These are phyloP conservation scores for Oasisia sp. DNA, from an alignment of 2,888 invertebrate species.

Conservation along the genomic window DNA sequence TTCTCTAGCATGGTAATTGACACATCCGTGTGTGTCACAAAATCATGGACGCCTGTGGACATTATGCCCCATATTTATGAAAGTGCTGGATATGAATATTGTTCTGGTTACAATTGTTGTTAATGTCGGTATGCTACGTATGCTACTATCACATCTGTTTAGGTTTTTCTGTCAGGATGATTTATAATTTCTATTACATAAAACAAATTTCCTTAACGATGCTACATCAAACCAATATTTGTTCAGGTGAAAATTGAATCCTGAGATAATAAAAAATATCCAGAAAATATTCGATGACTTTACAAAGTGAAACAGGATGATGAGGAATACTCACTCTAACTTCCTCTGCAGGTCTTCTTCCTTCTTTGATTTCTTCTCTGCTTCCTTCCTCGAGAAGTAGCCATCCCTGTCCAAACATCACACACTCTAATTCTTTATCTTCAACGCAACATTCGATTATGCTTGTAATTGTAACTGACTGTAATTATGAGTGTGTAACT, in stretches of 20 bases:
- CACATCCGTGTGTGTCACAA: no score
- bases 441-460: not conserved
- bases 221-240: not conserved
- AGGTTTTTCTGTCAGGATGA: not conserved
- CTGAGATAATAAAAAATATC: not conserved
- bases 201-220: not conserved
- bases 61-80: no score
- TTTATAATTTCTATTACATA: not conserved
- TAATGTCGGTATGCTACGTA: not conserved
- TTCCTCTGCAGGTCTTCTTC: slow-evolving; percentile 55
- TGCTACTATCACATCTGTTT: not conserved
- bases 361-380: slow-evolving; percentile 64
- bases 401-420: slow-evolving; percentile 50
- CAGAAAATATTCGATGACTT: not conserved
- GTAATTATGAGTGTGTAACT: no score
- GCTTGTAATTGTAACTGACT: no score
- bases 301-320: not conserved
- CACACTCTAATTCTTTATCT: not conserved
- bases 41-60: no score
- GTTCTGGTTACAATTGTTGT: not conserved
- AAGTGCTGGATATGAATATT: no score
- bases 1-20: not conserved
- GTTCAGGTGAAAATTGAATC: not conserved
- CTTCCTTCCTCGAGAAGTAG: slow-evolving; percentile 68
- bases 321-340: slow-evolving; percentile 53